A percentile compares a stretch with the other conserved stretches of the same genome.
phyloP scores from a whole-genome alignment of 2,113 vertebrate genomes.

The Cyprinodon brontotheroides region DNA sequence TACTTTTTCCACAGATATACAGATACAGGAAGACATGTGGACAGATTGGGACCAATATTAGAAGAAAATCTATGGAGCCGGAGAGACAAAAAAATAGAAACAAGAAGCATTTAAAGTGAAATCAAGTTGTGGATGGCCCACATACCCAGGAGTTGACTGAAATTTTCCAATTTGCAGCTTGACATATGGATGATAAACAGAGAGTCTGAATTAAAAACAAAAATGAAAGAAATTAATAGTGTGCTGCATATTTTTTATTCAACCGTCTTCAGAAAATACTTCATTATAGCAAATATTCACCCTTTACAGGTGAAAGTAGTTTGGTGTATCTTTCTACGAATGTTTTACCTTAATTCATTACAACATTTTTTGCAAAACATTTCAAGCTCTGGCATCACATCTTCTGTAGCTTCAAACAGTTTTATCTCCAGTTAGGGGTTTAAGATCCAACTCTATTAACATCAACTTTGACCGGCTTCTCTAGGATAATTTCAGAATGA shows the following conservation, averaged over 20 bases:
- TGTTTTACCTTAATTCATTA: too few species aligned
- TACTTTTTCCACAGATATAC: slow-evolving; percentile 42
- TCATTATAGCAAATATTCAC: background rate
- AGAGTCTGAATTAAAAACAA: background rate
- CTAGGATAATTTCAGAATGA: too few species aligned
- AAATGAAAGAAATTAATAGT: background rate
- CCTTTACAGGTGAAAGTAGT: too few species aligned
- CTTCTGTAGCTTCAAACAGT: too few species aligned
- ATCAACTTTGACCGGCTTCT: too few species aligned
- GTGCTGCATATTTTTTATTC: background rate
- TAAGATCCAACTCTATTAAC: background rate
- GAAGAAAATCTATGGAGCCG: slow-evolving; percentile 7
- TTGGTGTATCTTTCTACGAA: too few species aligned
- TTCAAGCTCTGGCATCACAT: too few species aligned
- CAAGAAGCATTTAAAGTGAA: background rate
- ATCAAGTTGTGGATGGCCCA: too few species aligned
- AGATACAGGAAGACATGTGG: slow-evolving; percentile 34
- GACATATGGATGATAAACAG: background rate
- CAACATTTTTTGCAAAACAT: too few species aligned
- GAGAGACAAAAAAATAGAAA: background rate
- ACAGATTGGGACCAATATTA: slow-evolving; percentile 1
- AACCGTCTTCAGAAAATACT: background rate
- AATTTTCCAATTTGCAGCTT: too few species aligned
- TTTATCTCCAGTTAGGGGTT: background rate
- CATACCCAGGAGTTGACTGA: too few species aligned